Base-by-base conservation (phyloP, 2,888 invertebrate species). In the Papilio protenor region DNA sequence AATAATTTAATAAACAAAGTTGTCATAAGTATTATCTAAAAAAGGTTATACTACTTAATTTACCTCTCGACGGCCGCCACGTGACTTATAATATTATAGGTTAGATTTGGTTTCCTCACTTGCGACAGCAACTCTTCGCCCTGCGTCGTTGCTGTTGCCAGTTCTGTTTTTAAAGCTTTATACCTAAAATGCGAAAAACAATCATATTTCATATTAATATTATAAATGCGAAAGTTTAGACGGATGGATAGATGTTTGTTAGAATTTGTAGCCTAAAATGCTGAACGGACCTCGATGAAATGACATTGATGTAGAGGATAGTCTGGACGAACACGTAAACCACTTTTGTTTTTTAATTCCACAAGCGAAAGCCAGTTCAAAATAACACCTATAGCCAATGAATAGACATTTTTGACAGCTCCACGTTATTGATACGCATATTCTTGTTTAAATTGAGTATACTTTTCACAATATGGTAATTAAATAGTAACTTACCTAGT, bases 1-100 rank as follows among this genome's bases (percentile, higher is more conserved):
- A n/a, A n/a, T n/a, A n/a, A 16, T 61, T 59, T 61, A 40, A 27
- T 16, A 8, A 21, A 57, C n/a, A 57, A 21, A 57, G n/a, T 40
- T 21, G 10, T 0, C 8, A 6, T 16, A 14, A 16, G 5, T 18
- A n/a, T 5, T 18, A 55, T 55, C n/a, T 11, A 23, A 11, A 59
- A 59, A 59, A 59, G 11, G 0, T 57, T 57, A 16, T 59, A 59
- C 12, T 1, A 3, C 6, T 11, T 23, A 61, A 21, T 40, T 82
- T 94, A 98, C 97, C 98, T 97, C 95, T 99, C 98, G 82, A 99
- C 97, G 80, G 98, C 97, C 83, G 98, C 97, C 81, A 99, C 98
- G 94, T 99, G 99, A 86, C 97, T 97, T 79, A 97, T 96, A 84
- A 96, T 95, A 91, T 96, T 96, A 86, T 97, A 96, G 81, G 96